Evolutionary conservation across 2,113 vertebrate species (phyloP).

Genomic region (Reinhardtius hippoglossoides): DNA sequence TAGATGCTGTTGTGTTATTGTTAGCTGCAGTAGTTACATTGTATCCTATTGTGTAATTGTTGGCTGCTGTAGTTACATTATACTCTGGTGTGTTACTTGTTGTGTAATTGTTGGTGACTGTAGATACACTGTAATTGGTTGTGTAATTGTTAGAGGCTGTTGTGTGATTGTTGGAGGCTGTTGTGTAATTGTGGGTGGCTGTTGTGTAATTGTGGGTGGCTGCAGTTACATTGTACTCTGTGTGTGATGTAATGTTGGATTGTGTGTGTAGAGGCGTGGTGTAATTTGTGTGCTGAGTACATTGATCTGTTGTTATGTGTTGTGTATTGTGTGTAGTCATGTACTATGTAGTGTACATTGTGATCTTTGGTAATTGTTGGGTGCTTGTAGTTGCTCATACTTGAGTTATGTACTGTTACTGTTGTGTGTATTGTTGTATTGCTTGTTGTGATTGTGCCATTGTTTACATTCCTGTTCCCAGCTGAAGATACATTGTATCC

Average conservation of each 20-base stretch:
- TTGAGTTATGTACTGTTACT: no score
- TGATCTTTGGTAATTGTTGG: no score
- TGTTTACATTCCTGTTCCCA: no score
- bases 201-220: not conserved
- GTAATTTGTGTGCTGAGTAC: no score
- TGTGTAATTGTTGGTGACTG: fast-evolving
- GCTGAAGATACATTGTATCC: not conserved
- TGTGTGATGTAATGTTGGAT: not conserved
- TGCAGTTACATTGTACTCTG: not conserved
- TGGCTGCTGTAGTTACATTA: not conserved
- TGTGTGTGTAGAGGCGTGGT: no score
- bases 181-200: not conserved
- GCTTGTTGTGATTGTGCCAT: not conserved
- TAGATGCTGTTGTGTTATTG: not conserved
- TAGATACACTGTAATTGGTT: not conserved
- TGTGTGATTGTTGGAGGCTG: not conserved
- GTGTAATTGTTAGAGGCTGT: not conserved
- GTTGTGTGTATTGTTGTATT: not conserved
- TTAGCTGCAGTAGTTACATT: not conserved
- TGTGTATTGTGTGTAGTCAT: no score
- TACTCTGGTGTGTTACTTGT: not conserved
- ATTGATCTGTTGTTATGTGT: no score
- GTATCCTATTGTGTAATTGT: not conserved
- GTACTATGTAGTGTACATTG: no score
- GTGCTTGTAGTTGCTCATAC: no score